Evolutionary conservation across 2,113 vertebrate genomes (phyloP), one percentile per base, ranked within the genome.

Genomic region (Python bivittatus): DNA sequence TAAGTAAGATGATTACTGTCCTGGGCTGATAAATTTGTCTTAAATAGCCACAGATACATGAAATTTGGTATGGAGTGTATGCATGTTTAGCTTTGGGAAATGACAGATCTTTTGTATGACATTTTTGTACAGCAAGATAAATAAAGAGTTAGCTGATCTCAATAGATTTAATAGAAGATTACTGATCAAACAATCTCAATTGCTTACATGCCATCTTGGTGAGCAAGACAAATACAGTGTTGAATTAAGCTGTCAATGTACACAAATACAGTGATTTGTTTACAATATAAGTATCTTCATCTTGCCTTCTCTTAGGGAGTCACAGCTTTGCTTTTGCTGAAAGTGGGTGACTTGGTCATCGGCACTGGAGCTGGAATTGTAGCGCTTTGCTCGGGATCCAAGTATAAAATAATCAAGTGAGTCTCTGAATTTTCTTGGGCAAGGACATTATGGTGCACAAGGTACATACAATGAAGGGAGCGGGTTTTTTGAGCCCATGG

Each of bases 351-450:
- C 61, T 72, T 99, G 53, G 95, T 99, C 88, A 96, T 99, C 2
- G 98, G 99, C 79, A 98, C 98, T 2, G 98, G 99, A 95, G 98
- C 97, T 38, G 99, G 99, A 20, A 90, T 95, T 84, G 92, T 99
- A 93, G 94, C 97, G n/a, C 96, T 98, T 85, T 99, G 98, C 94
- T 98, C 98, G 92, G 97, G 92, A 58, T 96, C 96, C 4, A 97
- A 93, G 96, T 99, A 98, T 96, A 99, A 98, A 97, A 94, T 93
- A 44, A 95, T 98, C 25, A 99, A 98, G 99, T 99, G 96, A 98
- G 98, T 97, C 90, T 87, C 84, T 85, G 58, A 93, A 58, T 53
- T 38, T 90, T 89, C 57, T 54, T 54, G 27, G 57, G 44, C 2
- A 29, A 64, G n/a, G 29, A 20, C 7, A 89, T 42, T 61, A 33